Percentiles rank a stretch among this genome's conserved stretches.
Conservation (phyloP, 2,797 vertebrate genomes). For the Leptatherina wallacei region DNA sequence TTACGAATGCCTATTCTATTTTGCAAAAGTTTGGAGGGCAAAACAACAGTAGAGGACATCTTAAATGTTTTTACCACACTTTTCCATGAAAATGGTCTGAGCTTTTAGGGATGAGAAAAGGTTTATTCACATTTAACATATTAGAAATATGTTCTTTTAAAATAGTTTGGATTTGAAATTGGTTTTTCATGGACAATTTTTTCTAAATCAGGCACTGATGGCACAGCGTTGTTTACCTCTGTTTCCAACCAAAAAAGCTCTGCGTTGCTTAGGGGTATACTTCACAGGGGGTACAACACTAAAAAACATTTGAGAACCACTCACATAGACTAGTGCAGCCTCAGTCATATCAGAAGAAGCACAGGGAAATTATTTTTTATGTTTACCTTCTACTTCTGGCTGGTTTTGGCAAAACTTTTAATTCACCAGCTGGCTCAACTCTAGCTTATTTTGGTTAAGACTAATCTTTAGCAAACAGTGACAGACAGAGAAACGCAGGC, state of each 20-base stretch:
- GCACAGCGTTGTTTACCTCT: no score
- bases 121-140: neutral
- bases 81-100: neutral
- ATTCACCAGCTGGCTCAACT: neutral
- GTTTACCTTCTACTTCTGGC: neutral
- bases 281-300: neutral
- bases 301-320: neutral
- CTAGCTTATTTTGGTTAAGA: neutral
- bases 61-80: neutral
- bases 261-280: no score
- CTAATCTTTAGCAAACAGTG: neutral
- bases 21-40: neutral
- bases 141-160: no score
- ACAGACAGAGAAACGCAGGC: neutral
- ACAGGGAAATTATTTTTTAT: neutral
- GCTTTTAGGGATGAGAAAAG: neutral
- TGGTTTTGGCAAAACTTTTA: neutral
- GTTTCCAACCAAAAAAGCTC: no score
- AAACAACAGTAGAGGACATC: no score
- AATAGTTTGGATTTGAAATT: no score
- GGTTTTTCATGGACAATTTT: no score
- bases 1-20: neutral
- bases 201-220: no score
- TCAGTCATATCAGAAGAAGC: neutral
- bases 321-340: neutral